phyloP scores from a whole-genome alignment of 2,797 vertebrate genomes.

The Leuciscus waleckii region DNA sequence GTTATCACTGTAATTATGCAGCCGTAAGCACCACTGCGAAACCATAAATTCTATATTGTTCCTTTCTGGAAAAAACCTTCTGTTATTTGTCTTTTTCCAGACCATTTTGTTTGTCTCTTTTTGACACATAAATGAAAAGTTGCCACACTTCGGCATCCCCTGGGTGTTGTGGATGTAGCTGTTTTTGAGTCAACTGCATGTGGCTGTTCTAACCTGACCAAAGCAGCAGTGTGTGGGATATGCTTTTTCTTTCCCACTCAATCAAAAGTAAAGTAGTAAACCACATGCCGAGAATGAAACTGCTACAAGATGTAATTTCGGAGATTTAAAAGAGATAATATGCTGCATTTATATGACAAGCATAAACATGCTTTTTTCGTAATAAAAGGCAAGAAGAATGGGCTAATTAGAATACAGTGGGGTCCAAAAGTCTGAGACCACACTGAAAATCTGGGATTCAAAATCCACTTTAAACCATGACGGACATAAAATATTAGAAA shows the following conservation, averaged over 20 bases:
- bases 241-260: slow-evolving; percentile 21
- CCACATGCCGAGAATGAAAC: slow-evolving; percentile 15
- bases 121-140: slow-evolving; percentile 30
- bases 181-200: slow-evolving; percentile 28
- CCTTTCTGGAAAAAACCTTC: slow-evolving; percentile 16
- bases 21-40: neutral
- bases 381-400: slow-evolving; percentile 6
- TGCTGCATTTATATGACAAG: slow-evolving; percentile 7
- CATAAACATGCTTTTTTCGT: slow-evolving; percentile 1
- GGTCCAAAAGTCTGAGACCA: neutral
- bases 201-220: slow-evolving; percentile 12
- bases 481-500: neutral
- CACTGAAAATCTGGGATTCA: neutral
- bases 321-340: slow-evolving; percentile 14
- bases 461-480: neutral
- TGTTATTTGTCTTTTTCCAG: slow-evolving; percentile 19
- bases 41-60: neutral
- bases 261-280: slow-evolving; percentile 8
- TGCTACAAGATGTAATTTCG: slow-evolving; percentile 10
- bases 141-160: slow-evolving; percentile 28
- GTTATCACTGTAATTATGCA: slow-evolving; percentile 35
- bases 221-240: slow-evolving; percentile 10
- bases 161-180: slow-evolving; percentile 31
- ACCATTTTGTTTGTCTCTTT: slow-evolving; percentile 26
- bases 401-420: neutral